Evolutionary conservation across 1,140 invertebrate genomes (phyloP).

Genomic region (Eriocheir sinensis): DNA sequence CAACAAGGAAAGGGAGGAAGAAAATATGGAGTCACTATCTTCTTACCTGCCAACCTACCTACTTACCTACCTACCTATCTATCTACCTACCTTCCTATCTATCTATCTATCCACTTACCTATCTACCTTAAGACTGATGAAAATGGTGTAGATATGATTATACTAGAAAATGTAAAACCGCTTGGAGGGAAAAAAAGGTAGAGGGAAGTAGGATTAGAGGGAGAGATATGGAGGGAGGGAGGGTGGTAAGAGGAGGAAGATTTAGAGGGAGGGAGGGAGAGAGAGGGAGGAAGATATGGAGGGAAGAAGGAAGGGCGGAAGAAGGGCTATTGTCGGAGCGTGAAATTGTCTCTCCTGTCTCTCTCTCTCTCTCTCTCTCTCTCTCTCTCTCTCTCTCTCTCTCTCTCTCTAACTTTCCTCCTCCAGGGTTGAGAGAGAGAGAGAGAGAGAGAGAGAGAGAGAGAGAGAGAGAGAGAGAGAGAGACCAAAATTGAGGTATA

Average conservation of each 20-base stretch:
- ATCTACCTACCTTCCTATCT: too few relatives aligned
- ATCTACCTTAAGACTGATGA: too few relatives aligned
- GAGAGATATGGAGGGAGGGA: background rate
- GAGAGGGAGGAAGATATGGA: background rate
- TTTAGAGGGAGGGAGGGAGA: background rate
- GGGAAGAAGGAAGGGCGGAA: background rate
- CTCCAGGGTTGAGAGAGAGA: background rate
- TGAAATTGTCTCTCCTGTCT: background rate
- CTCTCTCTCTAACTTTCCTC: background rate
- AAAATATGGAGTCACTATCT: too few relatives aligned
- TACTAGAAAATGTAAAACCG: too few relatives aligned
- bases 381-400: background rate
- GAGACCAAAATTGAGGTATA: background rate
- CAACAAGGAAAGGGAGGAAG: too few relatives aligned
- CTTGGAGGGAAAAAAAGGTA: too few relatives aligned
- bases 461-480: background rate
- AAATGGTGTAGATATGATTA: too few relatives aligned
- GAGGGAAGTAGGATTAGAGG: too few relatives aligned
- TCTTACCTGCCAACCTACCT: too few relatives aligned
- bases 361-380: background rate
- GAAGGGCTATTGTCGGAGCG: background rate
- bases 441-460: background rate
- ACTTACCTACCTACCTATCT: too few relatives aligned
- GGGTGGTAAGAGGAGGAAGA: background rate
- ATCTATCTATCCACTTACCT: too few relatives aligned